A percentile compares a stretch with the other conserved stretches of the same genome.
Evolutionary conservation across 1,140 invertebrate species (phyloP).

Genomic region (Metaphire vulgaris): DNA sequence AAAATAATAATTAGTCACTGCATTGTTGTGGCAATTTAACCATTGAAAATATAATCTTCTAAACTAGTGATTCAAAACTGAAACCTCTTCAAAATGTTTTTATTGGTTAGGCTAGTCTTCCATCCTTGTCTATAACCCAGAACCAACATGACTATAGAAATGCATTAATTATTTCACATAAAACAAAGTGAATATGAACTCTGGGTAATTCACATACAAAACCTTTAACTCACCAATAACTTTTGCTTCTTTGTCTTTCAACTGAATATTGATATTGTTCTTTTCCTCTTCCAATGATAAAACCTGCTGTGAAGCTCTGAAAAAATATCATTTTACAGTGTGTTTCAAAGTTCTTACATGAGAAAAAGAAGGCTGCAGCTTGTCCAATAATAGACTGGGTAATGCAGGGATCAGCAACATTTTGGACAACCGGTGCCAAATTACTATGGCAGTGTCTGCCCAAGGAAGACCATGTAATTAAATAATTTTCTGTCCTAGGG

Average conservation of each 20-base stretch:
- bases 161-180: background rate
- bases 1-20: conserved; percentile 5
- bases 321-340: no score
- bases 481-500: no score
- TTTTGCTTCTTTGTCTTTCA: conserved; percentile 37
- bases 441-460: no score
- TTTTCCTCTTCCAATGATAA: conserved; percentile 39
- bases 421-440: no score
- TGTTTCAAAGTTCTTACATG: no score
- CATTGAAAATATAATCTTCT: background rate
- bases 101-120: background rate
- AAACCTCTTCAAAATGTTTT: background rate
- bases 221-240: conserved; percentile 6
- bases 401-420: no score
- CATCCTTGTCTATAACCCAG: background rate
- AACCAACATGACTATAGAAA: background rate
- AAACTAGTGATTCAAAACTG: background rate
- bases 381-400: no score
- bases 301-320: conserved; percentile 41
- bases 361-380: no score
- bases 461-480: no score
- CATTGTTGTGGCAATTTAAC: no score
- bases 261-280: conserved; percentile 36
- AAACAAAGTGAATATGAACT: background rate
- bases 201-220: no score